Percentiles rank a stretch among this genome's conserved stretches.
Evolutionary conservation across 2,797 vertebrate genomes (phyloP).

Genomic region (Emys orbicularis): DNA sequence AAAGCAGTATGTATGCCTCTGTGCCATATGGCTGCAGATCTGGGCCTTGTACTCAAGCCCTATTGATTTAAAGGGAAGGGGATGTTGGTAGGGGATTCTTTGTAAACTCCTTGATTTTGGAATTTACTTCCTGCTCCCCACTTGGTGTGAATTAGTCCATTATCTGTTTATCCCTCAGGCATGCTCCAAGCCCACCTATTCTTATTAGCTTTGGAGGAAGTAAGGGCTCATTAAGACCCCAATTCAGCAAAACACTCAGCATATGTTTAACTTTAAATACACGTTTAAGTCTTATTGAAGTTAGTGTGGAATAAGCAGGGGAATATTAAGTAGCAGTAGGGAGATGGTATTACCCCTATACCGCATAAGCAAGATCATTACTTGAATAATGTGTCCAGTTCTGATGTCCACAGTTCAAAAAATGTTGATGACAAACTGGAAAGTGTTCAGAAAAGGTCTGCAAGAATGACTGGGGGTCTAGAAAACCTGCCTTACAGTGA

Average conservation of each 20-base stretch:
- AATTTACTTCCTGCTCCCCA: background rate
- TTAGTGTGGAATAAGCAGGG: background rate
- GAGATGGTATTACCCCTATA: background rate
- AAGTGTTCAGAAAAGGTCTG: background rate
- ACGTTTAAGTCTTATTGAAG: background rate
- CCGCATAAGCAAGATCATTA: background rate
- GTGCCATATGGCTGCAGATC: background rate
- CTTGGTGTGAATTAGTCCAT: no score
- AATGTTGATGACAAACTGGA: background rate
- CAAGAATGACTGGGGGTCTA: background rate
- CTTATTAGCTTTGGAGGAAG: background rate
- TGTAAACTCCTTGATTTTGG: background rate
- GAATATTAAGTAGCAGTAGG: background rate
- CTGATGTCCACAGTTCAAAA: background rate
- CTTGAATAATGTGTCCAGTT: background rate
- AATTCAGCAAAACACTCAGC: background rate
- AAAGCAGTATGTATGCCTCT: background rate
- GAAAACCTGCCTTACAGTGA: background rate
- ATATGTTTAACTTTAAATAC: background rate
- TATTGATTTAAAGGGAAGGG: background rate
- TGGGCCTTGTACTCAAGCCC: background rate
- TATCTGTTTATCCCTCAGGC: background rate
- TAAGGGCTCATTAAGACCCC: background rate
- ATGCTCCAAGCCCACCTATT: background rate
- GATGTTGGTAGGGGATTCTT: background rate